These are phyloP conservation scores for Pseudomugil gertrudae DNA, from an alignment of 2,797 vertebrate genomes.

Conservation along the genomic window DNA sequence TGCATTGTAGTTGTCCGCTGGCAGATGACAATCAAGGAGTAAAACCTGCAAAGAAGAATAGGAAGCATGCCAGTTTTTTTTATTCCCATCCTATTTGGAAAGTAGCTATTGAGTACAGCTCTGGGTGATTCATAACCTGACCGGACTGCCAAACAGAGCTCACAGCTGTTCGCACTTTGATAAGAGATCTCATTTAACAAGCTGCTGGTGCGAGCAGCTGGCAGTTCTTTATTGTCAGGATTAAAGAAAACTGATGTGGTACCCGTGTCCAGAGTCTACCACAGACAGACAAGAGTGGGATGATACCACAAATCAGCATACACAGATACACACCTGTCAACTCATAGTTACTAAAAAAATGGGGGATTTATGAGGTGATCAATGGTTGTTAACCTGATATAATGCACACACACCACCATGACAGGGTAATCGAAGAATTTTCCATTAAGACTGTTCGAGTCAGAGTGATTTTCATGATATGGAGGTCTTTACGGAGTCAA, in stretches of 20 bases:
- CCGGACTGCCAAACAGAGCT: slow-evolving; percentile 43
- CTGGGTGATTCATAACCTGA: slow-evolving; percentile 53
- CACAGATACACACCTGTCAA: slow-evolving; percentile 10
- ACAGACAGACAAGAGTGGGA: background rate
- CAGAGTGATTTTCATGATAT: background rate
- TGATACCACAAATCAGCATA: background rate
- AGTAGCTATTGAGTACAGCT: slow-evolving; percentile 27
- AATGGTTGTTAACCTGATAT: background rate
- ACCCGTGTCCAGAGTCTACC: slow-evolving; percentile 21
- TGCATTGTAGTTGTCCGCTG: background rate
- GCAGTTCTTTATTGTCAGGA: slow-evolving; percentile 45
- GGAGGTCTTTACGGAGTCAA: too few relatives aligned
- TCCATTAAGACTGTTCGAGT: background rate
- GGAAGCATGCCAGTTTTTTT: slow-evolving; percentile 11
- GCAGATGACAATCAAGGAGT: slow-evolving; percentile 8
- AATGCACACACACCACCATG: background rate
- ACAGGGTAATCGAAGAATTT: background rate
- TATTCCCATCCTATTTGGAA: slow-evolving; percentile 20
- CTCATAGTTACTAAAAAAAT: background rate
- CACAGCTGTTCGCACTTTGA: slow-evolving; percentile 64
- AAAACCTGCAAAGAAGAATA: slow-evolving; percentile 13
- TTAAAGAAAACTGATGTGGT: slow-evolving; percentile 47
- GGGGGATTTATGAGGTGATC: background rate
- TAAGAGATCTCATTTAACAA: slow-evolving; percentile 65
- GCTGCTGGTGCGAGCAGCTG: slow-evolving; percentile 54